Conservation (phyloP, 2,888 invertebrate species). For the Ormyrus nitidulus region DNA sequence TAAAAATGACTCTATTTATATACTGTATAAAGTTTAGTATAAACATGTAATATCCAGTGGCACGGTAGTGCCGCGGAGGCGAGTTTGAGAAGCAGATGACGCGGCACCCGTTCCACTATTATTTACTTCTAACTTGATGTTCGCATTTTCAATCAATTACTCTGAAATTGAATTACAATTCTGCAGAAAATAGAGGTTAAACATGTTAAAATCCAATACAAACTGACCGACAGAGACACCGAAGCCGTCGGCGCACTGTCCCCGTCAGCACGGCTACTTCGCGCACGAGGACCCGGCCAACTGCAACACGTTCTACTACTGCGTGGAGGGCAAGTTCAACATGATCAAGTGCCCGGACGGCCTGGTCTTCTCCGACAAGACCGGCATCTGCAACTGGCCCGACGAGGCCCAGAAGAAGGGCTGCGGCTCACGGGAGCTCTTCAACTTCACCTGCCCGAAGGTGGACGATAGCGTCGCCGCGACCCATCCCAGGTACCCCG, state of each 20-base stretch:
- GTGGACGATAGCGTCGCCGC: slow-evolving; percentile 84
- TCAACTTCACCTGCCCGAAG: slow-evolving; percentile 88
- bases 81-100: too few species aligned
- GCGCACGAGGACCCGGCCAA: slow-evolving; percentile 86
- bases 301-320: slow-evolving; percentile 92
- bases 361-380: slow-evolving; percentile 90
- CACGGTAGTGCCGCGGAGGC: too few species aligned
- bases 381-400: slow-evolving; percentile 94
- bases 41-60: too few species aligned
- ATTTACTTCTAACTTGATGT: too few species aligned
- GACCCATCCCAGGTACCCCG: slow-evolving; percentile 91
- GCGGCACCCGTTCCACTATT: too few species aligned
- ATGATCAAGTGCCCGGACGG: slow-evolving; percentile 93
- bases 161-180: too few species aligned
- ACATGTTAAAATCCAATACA: background rate
- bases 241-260: slow-evolving; percentile 84
- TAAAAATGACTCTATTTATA: too few species aligned
- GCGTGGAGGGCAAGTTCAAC: slow-evolving; percentile 92
- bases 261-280: slow-evolving; percentile 91
- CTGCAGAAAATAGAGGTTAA: too few species aligned
- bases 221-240: slow-evolving; percentile 75
- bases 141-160: too few species aligned
- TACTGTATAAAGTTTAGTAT: too few species aligned
- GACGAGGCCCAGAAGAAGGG: slow-evolving; percentile 93
- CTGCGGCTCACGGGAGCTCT: slow-evolving; percentile 90